phyloP scores from a whole-genome alignment of 2,113 vertebrate species.

The Myiozetetes cayanensis region DNA sequence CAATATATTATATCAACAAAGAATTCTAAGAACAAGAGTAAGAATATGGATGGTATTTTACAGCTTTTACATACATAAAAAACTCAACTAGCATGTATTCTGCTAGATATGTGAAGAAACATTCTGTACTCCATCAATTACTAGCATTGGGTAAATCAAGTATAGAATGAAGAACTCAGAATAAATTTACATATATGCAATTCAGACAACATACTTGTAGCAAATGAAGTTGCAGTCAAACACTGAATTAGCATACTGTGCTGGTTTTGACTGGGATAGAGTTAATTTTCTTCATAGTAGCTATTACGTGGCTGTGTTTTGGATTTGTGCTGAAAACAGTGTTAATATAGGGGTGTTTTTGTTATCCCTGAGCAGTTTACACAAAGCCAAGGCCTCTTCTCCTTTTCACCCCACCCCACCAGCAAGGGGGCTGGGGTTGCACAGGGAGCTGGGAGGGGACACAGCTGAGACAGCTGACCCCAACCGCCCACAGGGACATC shows the following conservation, averaged over 20 bases:
- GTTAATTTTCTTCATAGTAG: not conserved
- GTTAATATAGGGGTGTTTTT: not conserved
- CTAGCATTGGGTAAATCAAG: not conserved
- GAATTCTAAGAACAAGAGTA: not conserved
- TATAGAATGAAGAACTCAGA: not conserved
- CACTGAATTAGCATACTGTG: not conserved
- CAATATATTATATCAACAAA: not conserved
- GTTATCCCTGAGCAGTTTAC: not conserved
- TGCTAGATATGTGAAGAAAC: not conserved
- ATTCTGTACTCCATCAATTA: not conserved
- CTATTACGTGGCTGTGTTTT: not conserved
- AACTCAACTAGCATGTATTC: not conserved
- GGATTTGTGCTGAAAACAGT: not conserved
- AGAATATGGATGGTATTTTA: not conserved
- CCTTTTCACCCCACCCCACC: not conserved
- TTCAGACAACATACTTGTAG: not conserved
- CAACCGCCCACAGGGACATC: not conserved
- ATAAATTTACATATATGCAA: not conserved
- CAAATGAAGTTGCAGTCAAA: not conserved
- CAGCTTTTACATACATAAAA: not conserved
- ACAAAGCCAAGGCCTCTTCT: not conserved
- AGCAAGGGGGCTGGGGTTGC: not conserved
- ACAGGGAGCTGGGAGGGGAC: not conserved
- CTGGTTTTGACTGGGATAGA: not conserved
- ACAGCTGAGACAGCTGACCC: not conserved